These are phyloP conservation scores for Agrotis ipsilon DNA, from an alignment of 2,888 invertebrate species.

Conservation along the genomic window DNA sequence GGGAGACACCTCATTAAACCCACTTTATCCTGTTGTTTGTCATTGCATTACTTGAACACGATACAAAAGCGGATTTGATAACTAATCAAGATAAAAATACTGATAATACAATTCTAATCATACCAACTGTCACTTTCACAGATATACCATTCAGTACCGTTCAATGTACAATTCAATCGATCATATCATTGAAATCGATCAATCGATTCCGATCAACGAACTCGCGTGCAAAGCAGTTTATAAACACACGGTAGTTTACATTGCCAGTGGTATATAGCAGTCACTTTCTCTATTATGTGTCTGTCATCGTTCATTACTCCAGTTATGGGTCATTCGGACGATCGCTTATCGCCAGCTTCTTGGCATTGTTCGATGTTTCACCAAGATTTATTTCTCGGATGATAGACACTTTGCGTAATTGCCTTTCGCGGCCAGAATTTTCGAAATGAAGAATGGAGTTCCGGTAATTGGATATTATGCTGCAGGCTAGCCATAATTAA, in stretches of 20 bases:
- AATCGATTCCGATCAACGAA: slow-evolving; percentile 57
- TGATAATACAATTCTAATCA: slow-evolving; percentile 18
- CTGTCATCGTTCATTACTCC: slow-evolving; percentile 65
- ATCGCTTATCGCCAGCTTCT: slow-evolving; percentile 46
- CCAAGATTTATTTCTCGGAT: slow-evolving; percentile 55
- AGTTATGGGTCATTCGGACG: slow-evolving; percentile 58
- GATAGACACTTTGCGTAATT: slow-evolving; percentile 58
- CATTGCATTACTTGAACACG: slow-evolving; percentile 7
- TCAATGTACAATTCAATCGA: slow-evolving; percentile 36
- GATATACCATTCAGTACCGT: slow-evolving; percentile 16
- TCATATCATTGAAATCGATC: slow-evolving; percentile 43
- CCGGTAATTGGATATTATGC: slow-evolving; percentile 30
- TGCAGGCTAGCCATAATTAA: slow-evolving; percentile 18
- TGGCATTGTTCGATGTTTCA: slow-evolving; percentile 44
- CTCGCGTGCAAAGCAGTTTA: slow-evolving; percentile 47
- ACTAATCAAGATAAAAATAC: slow-evolving; percentile 15
- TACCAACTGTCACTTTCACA: slow-evolving; percentile 11
- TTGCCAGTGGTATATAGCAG: slow-evolving; percentile 24
- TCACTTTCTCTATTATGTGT: slow-evolving; percentile 72
- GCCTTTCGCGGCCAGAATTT: slow-evolving; percentile 38
- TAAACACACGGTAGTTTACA: slow-evolving; percentile 50
- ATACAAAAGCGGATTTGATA: slow-evolving; percentile 35
- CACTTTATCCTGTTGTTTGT: slow-evolving; percentile 24
- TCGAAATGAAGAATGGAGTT: slow-evolving; percentile 22
- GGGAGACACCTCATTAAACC: slow-evolving; percentile 12